Base-by-base conservation (phyloP, 2,113 vertebrate species). In the Corythaeola cristata region DNA sequence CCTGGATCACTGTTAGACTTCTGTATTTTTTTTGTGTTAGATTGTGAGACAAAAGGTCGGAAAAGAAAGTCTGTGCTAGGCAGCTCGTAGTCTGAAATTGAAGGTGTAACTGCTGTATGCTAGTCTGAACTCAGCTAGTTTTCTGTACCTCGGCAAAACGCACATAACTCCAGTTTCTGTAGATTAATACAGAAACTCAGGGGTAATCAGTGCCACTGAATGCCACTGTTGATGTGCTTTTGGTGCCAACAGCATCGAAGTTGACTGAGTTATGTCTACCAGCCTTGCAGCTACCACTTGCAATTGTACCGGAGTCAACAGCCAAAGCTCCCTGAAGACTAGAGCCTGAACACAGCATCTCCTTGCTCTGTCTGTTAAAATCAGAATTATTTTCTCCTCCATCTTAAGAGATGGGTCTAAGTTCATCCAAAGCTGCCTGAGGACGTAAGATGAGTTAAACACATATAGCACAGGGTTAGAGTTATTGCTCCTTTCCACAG, bases 201-300 rank as follows among this genome's bases (percentile, higher is more conserved):
- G 22, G 15, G 12, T 63, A 16, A 21, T 62, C 8, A 4, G 30
- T 88, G 62, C 24, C 47, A 52, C n/a, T 15, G 18, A 81, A 45
- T 76, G 33, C 71, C 37, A 28, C 10, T 39, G 0, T 2, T 49
- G 45, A 10, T 80, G n/a, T 0, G 0, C 3, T 3, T 63, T 81
- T 49, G 27, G 17, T 83, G 33, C 35, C 30, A 49, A 2, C 7
- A 53, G 21, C 45, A 16, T 55, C 63, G 17, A 45, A 1, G 6
- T 83, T 83, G 52, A 10, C 35, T 50, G 5, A 35, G 47, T 69
- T 59, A 7, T 3, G 45, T 58, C 37, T 44, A 5, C 22, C 32
- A 50, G 33, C 47, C 35, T 68, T 93, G 55, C 22, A 85, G 35
- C 41, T 94, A 35, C 12, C 12, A 3, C 32, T 82, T 2, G 2